These are phyloP conservation scores for Pseudochirops corinnae DNA, from an alignment of 2,797 vertebrate species.

Conservation along the genomic window DNA sequence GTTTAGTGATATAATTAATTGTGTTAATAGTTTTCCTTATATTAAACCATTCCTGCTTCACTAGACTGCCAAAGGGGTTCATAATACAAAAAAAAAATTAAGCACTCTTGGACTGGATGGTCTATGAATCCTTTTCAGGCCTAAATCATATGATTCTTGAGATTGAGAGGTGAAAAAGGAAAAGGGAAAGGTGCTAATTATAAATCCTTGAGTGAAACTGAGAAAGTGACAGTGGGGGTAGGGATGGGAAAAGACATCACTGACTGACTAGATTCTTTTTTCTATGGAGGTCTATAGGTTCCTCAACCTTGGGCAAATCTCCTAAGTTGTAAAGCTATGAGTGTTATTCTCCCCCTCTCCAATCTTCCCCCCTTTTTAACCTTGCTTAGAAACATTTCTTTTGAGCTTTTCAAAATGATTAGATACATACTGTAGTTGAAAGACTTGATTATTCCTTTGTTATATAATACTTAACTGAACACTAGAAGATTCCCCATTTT, in stretches of 20 bases:
- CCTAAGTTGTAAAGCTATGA: background rate
- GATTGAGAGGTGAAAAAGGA: background rate
- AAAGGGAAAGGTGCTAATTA: background rate
- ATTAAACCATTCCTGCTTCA: background rate
- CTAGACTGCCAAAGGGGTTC: background rate
- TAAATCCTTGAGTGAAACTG: slow-evolving; percentile 2
- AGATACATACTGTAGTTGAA: background rate
- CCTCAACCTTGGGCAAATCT: background rate
- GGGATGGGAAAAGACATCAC: background rate
- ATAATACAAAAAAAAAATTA: background rate
- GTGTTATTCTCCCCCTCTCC: rapidly evolving
- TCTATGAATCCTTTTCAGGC: background rate
- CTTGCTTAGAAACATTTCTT: slow-evolving; percentile 12
- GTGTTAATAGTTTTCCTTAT: background rate
- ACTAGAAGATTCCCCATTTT: background rate
- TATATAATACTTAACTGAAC: background rate
- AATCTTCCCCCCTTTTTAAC: background rate
- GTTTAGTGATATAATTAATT: background rate
- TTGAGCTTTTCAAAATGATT: slow-evolving; percentile 14
- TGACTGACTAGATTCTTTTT: background rate
- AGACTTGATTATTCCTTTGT: background rate
- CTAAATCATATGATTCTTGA: background rate
- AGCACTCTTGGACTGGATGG: background rate
- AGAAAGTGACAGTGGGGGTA: background rate
- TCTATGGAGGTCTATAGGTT: background rate